These are phyloP conservation scores for Chamaedrilus cognettii DNA, from an alignment of 2,888 invertebrate species.

Conservation along the genomic window DNA sequence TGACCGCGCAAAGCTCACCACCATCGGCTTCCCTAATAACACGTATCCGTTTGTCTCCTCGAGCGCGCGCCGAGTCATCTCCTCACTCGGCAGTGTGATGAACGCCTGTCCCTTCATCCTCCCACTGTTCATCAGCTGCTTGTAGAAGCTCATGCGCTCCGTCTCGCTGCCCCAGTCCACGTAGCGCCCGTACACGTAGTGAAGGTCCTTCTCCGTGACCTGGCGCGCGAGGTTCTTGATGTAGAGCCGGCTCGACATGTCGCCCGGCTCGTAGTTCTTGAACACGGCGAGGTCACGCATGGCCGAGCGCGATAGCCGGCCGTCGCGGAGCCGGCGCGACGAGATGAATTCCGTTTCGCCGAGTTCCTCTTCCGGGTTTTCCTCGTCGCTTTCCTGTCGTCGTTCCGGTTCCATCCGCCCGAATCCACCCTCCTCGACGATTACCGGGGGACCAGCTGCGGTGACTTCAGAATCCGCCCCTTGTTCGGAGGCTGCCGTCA, in stretches of 20 bases:
- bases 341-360: constrained; percentile 62
- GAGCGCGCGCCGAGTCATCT: constrained; percentile 74
- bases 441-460: neutral
- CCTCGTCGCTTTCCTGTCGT: constrained; percentile 34
- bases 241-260: constrained; percentile 82
- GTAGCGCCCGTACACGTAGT: constrained; percentile 75
- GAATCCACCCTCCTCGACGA: constrained; percentile 44
- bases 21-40: constrained; percentile 85
- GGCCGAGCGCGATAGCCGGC: constrained; percentile 71
- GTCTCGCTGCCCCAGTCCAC: constrained; percentile 60
- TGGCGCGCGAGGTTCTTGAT: constrained; percentile 88
- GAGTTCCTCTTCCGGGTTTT: constrained; percentile 44
- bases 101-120: constrained; percentile 97
- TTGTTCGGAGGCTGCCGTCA: neutral
- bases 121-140: constrained; percentile 89
- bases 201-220: constrained; percentile 70
- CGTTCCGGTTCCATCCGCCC: constrained; percentile 50
- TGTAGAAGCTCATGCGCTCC: constrained; percentile 64
- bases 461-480: neutral
- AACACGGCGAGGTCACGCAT: constrained; percentile 72
- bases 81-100: constrained; percentile 75
- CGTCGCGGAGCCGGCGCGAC: constrained; percentile 69
- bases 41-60: constrained; percentile 85
- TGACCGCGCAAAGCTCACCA: constrained; percentile 80
- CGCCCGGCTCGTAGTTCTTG: constrained; percentile 82